Evolutionary conservation across 2,113 vertebrate genomes (phyloP).

Genomic region (Columbina picui): DNA sequence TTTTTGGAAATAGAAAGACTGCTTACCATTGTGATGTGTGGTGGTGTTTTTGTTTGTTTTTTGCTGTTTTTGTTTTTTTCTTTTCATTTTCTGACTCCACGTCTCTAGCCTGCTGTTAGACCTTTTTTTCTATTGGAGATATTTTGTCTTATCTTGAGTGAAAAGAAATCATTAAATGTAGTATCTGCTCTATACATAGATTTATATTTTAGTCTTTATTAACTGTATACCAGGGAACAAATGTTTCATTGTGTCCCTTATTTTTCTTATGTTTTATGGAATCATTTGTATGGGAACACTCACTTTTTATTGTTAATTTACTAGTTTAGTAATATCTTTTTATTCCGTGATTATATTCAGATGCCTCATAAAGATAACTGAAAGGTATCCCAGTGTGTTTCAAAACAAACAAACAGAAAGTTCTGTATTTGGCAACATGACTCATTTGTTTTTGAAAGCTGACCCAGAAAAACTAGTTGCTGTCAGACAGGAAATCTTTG

Average conservation of each 20-base stretch:
- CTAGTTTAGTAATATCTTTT: not conserved
- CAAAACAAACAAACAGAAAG: not conserved
- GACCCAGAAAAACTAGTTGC: not conserved
- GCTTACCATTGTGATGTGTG: not conserved
- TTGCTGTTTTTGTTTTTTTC: no score
- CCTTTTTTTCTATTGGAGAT: slow-evolving; percentile 30
- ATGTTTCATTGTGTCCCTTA: slow-evolving; percentile 48
- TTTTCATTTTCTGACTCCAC: not conserved
- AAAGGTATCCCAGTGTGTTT: not conserved
- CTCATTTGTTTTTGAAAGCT: not conserved
- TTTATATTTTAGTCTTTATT: slow-evolving; percentile 49
- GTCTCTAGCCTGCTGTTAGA: not conserved
- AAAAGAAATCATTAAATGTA: slow-evolving; percentile 59
- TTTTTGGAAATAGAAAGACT: not conserved
- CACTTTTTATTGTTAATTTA: not conserved
- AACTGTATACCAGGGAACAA: slow-evolving; percentile 41
- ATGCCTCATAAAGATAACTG: not conserved
- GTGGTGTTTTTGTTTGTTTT: not conserved
- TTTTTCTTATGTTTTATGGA: slow-evolving; percentile 58
- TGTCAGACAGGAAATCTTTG: not conserved
- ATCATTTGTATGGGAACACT: slow-evolving; percentile 18
- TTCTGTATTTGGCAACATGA: not conserved
- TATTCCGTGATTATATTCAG: not conserved
- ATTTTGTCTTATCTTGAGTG: slow-evolving; percentile 56
- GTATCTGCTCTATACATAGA: slow-evolving; percentile 42